phyloP scores from a whole-genome alignment of 30 jellyfish, hydroid and myxozoan species.

The Rhopilema esculentum region DNA sequence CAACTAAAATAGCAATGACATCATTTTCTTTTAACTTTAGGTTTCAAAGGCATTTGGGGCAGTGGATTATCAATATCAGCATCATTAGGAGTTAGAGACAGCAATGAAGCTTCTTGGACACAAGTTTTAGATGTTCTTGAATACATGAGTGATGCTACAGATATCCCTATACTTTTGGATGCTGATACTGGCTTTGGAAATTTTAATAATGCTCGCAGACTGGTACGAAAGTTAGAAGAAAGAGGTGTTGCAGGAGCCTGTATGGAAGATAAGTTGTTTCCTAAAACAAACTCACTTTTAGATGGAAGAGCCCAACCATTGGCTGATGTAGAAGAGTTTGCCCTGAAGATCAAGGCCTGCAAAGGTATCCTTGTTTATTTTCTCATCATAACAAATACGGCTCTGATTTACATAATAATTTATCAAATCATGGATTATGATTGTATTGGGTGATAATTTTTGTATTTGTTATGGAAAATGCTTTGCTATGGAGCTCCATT shows the following conservation, averaged over 20 bases:
- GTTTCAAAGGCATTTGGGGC: constrained; percentile 97
- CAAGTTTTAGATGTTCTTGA: constrained; percentile 90
- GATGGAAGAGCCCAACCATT: constrained; percentile 98
- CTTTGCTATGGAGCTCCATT: no score
- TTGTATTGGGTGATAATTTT: no score
- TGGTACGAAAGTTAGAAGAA: constrained; percentile 84
- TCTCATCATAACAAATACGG: no score
- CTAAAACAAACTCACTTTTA: constrained; percentile 86
- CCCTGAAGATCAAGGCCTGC: constrained; percentile 92
- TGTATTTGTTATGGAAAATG: no score
- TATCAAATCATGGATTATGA: no score
- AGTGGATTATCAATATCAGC: constrained; percentile 97
- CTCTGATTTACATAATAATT: no score
- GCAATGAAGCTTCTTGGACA: constrained; percentile 98
- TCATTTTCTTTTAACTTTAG: constrained; percentile 18
- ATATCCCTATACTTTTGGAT: constrained; percentile 86
- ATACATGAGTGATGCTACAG: constrained; percentile 93
- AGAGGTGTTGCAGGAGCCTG: constrained; percentile 98
- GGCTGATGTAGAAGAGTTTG: constrained; percentile 95
- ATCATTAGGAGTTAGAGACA: constrained; percentile 88
- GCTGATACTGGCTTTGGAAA: constrained; percentile 98
- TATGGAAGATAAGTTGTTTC: constrained; percentile 90
- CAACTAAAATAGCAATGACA: background rate
- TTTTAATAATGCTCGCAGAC: constrained; percentile 92
- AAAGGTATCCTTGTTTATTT: constrained; percentile 59